phyloP scores from a whole-genome alignment of 2,113 vertebrate genomes.

The Tricholaema leucomelas region DNA sequence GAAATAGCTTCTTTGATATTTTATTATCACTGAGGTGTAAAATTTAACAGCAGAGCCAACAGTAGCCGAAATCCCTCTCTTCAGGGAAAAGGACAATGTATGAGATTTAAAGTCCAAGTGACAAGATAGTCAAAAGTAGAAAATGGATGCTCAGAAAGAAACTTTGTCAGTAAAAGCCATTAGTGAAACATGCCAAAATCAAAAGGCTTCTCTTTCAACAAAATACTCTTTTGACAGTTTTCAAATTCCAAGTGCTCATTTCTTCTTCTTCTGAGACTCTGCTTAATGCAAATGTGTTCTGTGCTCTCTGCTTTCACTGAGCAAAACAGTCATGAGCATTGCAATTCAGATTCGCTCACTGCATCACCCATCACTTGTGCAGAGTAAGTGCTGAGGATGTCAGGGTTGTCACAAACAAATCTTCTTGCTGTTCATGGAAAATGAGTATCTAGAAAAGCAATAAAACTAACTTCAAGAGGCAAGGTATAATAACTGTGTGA shows the following conservation, averaged over 20 bases:
- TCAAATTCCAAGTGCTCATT: slow-evolving; percentile 70
- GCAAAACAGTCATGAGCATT: slow-evolving; percentile 54
- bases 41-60: slow-evolving; percentile 66
- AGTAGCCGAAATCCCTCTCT: slow-evolving; percentile 55
- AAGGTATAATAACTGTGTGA: slow-evolving; percentile 15
- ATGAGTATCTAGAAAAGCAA: slow-evolving; percentile 43
- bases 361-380: slow-evolving; percentile 56
- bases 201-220: slow-evolving; percentile 65
- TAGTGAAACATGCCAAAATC: slow-evolving; percentile 67
- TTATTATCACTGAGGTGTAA: slow-evolving; percentile 70
- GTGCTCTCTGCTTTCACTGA: slow-evolving; percentile 53
- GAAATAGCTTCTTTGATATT: slow-evolving; percentile 72
- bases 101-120: slow-evolving; percentile 71
- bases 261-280: slow-evolving; percentile 54
- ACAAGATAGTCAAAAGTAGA: slow-evolving; percentile 62
- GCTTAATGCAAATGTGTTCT: slow-evolving; percentile 73
- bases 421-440: slow-evolving; percentile 59
- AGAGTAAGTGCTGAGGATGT: slow-evolving; percentile 61
- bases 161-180: slow-evolving; percentile 65
- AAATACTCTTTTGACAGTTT: slow-evolving; percentile 69
- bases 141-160: slow-evolving; percentile 57
- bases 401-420: slow-evolving; percentile 71
- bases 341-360: slow-evolving; percentile 68
- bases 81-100: slow-evolving; percentile 60
- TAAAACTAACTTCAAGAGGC: slow-evolving; percentile 43